A percentile compares a stretch with the other conserved stretches of the same genome.
These are phyloP conservation scores for Willisornis vidua DNA, from an alignment of 2,113 vertebrate species.

Conservation along the genomic window DNA sequence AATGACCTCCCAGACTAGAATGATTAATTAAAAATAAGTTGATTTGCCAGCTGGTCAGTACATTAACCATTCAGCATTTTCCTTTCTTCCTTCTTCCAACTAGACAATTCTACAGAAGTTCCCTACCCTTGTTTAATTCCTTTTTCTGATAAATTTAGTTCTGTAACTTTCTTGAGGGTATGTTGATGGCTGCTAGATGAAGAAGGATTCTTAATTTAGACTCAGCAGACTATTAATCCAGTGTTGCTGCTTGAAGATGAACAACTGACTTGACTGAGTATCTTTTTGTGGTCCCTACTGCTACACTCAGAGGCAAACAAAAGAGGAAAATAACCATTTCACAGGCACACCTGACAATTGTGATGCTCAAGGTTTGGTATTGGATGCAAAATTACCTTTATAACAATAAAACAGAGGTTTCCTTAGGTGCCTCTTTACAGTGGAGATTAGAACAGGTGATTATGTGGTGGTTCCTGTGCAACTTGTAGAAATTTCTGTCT, in stretches of 20 bases:
- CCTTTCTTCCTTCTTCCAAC: neutral
- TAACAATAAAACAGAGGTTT: neutral
- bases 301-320: neutral
- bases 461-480: neutral
- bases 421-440: neutral
- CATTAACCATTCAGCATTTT: neutral
- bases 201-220: neutral
- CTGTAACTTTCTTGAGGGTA: neutral
- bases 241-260: neutral
- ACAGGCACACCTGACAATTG: neutral
- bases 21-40: neutral
- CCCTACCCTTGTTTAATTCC: neutral
- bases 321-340: neutral
- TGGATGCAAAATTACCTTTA: neutral
- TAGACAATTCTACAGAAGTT: neutral
- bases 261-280: fast-evolving
- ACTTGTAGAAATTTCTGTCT: neutral
- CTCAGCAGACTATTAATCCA: neutral
- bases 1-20: neutral
- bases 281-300: neutral
- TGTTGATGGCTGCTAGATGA: neutral
- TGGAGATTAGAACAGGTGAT: neutral
- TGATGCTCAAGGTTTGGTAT: neutral
- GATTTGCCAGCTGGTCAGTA: neutral
- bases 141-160: neutral